phyloP scores from a whole-genome alignment of 2,797 vertebrate genomes.

The Mustela erminea region DNA sequence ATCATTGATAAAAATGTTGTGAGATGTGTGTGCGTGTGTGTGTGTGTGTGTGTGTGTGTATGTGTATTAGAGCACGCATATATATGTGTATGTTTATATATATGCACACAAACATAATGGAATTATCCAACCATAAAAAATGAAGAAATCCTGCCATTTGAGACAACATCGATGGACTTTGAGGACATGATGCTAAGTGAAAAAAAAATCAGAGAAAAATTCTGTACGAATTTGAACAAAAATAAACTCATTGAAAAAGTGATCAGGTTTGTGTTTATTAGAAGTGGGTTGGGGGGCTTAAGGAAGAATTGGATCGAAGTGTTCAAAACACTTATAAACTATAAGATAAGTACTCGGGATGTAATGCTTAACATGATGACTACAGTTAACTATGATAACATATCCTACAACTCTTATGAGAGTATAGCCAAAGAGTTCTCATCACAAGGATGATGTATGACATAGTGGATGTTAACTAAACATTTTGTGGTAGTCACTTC shows the following conservation, averaged over 20 bases:
- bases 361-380: neutral
- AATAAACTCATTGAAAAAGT: neutral
- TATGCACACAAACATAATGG: neutral
- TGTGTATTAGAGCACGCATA: too few relatives aligned
- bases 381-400: neutral
- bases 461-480: neutral
- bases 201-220: neutral
- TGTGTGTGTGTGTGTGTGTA: too few relatives aligned
- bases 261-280: neutral
- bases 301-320: neutral
- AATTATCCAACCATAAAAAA: neutral
- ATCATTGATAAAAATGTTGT: neutral
- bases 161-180: neutral
- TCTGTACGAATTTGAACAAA: neutral
- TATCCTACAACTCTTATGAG: neutral
- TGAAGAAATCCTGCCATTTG: neutral
- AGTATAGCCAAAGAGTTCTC: neutral
- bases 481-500: neutral
- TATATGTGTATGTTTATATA: neutral
- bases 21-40: too few relatives aligned
- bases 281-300: neutral
- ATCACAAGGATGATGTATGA: neutral
- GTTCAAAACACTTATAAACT: neutral
- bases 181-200: neutral
- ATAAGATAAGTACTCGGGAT: neutral